phyloP scores from a whole-genome alignment of 2,797 vertebrate species.

The Antennarius maculatus region DNA sequence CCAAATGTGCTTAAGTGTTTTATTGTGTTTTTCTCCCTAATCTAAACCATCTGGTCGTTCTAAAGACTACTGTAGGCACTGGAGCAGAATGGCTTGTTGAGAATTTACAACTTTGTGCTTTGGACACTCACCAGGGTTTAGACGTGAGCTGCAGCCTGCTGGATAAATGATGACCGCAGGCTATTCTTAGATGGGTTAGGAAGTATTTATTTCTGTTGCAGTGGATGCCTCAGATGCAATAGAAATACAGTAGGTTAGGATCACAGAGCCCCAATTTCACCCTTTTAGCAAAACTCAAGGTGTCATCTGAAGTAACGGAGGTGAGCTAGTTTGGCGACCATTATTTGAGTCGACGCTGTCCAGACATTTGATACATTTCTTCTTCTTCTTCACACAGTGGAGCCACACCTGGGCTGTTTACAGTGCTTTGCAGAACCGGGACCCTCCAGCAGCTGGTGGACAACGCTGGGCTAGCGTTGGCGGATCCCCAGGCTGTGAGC shows the following conservation, averaged over 20 bases:
- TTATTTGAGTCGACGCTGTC: conserved; percentile 29
- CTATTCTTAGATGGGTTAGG: conserved; percentile 35
- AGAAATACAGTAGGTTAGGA: conserved; percentile 29
- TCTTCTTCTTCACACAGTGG: too few relatives aligned
- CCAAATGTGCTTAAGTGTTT: conserved; percentile 40
- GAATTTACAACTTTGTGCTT: conserved; percentile 55
- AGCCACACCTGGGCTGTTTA: too few relatives aligned
- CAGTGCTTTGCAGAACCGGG: too few relatives aligned
- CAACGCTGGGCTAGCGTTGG: too few relatives aligned
- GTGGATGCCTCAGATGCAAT: conserved; percentile 17
- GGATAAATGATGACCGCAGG: conserved; percentile 39
- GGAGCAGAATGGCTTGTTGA: conserved; percentile 40
- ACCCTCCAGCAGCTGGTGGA: too few relatives aligned
- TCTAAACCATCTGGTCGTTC: conserved; percentile 55
- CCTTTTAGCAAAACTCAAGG: conserved; percentile 23
- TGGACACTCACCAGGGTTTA: conserved; percentile 41
- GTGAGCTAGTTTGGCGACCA: conserved; percentile 25
- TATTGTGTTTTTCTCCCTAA: conserved; percentile 48
- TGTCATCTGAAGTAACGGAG: conserved; percentile 20
- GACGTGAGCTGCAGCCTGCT: conserved; percentile 22
- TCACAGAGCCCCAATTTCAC: conserved; percentile 33
- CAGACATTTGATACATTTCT: too few relatives aligned
- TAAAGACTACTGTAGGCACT: conserved; percentile 29
- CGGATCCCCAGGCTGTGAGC: too few relatives aligned
- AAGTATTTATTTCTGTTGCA: conserved; percentile 16